phyloP scores from a whole-genome alignment of 2,888 invertebrate genomes.

The Lapara coniferarum region DNA sequence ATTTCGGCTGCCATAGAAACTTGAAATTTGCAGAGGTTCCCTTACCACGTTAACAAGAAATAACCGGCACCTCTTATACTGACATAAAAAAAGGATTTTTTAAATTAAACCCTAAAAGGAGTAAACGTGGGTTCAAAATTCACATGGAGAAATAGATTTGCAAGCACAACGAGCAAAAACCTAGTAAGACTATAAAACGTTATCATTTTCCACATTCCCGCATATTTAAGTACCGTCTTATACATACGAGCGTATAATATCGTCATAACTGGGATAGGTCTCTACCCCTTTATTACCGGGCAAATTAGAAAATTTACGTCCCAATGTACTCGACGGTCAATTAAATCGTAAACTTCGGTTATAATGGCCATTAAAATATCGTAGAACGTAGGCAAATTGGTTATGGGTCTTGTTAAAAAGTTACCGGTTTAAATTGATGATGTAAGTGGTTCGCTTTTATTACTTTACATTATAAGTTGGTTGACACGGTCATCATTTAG shows the following conservation, averaged over 20 bases:
- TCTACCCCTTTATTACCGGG: constrained; percentile 33
- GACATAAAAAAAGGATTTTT: too few relatives aligned
- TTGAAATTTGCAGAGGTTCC: too few relatives aligned
- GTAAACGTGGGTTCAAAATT: too few relatives aligned
- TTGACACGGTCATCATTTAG: too few relatives aligned
- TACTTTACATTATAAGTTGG: neutral
- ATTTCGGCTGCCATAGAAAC: too few relatives aligned
- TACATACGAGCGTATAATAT: neutral
- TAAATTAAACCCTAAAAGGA: too few relatives aligned
- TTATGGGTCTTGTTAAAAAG: neutral
- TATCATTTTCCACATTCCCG: neutral
- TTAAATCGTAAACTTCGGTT: constrained; percentile 35
- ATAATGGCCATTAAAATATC: constrained; percentile 25
- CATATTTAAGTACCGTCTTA: neutral
- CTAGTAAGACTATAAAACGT: too few relatives aligned
- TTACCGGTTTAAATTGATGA: neutral
- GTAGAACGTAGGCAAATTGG: constrained; percentile 7
- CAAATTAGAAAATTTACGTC: constrained; percentile 35
- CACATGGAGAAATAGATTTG: too few relatives aligned
- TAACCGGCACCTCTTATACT: too few relatives aligned
- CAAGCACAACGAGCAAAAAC: too few relatives aligned
- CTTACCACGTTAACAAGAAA: too few relatives aligned
- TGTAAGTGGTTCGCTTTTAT: neutral
- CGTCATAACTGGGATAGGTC: neutral
- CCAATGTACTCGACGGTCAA: constrained; percentile 32